Base-by-base conservation (phyloP, 2,888 invertebrate genomes). In the Smittia aterrima region DNA sequence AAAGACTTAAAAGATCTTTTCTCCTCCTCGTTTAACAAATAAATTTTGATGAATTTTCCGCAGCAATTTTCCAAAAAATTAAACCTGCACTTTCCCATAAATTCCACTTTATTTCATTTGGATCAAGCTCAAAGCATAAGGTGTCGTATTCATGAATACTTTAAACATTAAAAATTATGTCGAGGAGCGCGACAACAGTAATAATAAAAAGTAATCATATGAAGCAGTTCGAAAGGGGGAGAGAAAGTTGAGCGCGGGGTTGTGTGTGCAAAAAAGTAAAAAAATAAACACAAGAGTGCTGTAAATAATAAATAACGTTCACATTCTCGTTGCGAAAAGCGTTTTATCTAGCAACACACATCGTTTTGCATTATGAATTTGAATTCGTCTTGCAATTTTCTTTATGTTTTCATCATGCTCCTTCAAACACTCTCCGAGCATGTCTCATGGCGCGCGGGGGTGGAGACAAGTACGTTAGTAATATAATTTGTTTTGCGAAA, bases 401-500 rank as follows among this genome's bases (percentile, higher is more conserved):
- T 58, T 22, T 58, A 20, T 22, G 22, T 58, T 22, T 58, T 22
- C 22, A 20, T 58, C 58, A 22, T 58, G 20, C 32, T 32, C 3
- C 4, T 32, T 32, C 32, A 32, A 32, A 9, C 32, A 6, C 32
- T 2, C 22, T 18, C 18, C 22, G 13, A n/a, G 7, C 2, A n/a
- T 9, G 3, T 47, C n/a, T 47, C n/a, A 3, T 47, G 47, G 16
- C 6, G 47, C n/a, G n/a, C 13, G 16, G 9, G 18, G 58, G 16
- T 18, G 58, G 18, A 58, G 58, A 22, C 9, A 20, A 47, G 3
- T 18, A 16, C 13, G 68, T 41, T 9, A 47, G 47, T 41, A 68
- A 68, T 41, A 68, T 68, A 68, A 68, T 68, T 68, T 68, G 41
- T 68, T 66, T 68, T 68, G 22, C 47, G n/a, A n/a, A 68, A 70